Base-by-base conservation (phyloP, 2,888 invertebrate species). In the Tholera decimalis region DNA sequence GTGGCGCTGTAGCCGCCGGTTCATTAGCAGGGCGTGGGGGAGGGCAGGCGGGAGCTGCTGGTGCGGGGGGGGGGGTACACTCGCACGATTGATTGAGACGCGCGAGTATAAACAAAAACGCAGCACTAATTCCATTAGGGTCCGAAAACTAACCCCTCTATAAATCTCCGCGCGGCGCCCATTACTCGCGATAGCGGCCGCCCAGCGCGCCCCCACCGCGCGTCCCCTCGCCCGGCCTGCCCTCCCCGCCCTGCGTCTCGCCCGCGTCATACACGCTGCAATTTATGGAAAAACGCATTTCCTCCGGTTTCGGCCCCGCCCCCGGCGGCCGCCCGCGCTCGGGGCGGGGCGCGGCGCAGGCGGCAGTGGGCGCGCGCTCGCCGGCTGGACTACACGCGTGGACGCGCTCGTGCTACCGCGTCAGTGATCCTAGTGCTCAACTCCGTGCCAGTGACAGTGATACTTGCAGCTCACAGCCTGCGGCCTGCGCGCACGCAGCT, bases 51-150 rank as follows among this genome's bases (percentile, higher is more conserved):
- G n/a, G 41, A 28, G 15, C 28, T 39, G 8, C 50, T 59, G 26
- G 11, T 39, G 1, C 1, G 6, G 24, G 37, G 41, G 44, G 39
- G 53, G 37, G 65, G 51, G 37, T 33, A 59, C 71, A 73, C 74
- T 75, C 66, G 73, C 58, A 75, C 73, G 82, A 78, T 78, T 80
- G 82, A 79, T 82, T 79, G 71, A 80, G 75, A 80, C 78, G 79
- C 80, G 80, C 69, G 81, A 63, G 84, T 84, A 88, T 89, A 89
- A 89, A 90, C 90, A 88, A 89, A 83, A 85, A 85, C 82, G 83
- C 83, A 85, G 85, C 86, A 84, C 88, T 91, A 91, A 91, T 91
- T 89, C 92, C 92, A 92, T 92, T 92, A 92, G 89, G 85, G 86
- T 86, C 85, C 83, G 80, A 87, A 85, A 87, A 84, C 87, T 87